Base-by-base conservation (phyloP, 2,797 vertebrate species). In the Pseudocheirus occidentalis region DNA sequence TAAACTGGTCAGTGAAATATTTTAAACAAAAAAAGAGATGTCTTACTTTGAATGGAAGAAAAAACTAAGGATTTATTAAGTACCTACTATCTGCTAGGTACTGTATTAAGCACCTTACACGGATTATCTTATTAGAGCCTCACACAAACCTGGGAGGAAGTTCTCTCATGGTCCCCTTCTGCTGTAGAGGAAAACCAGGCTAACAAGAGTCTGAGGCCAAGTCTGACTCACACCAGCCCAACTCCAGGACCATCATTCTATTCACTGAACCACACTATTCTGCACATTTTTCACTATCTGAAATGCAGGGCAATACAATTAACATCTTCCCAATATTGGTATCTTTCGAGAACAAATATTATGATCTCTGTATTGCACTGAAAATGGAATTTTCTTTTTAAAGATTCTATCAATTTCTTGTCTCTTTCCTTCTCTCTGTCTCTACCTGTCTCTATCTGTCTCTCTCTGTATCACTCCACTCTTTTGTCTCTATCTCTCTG, bases 21-120 rank as follows among this genome's bases (percentile, higher is more conserved):
- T 95, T 95, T 93, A 34, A 16, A n/a, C 50, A 93, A 95, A 93
- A 94, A 95, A 94, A 94, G 5, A 91, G 5, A 94, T 24, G 91
- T 66, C 31, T 55, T 66, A 66, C 34, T 7, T 52, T 91, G 16
- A 31, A 62, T 5, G 31, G 12, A 92, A 73, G 29, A 54, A 92
- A 55, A 62, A 4, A 54, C 87, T 59, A n/a, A 73, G n/a, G 16
- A 73, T 40, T 21, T 40, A 40, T 73, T 40, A 73, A 40, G 29
- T 4, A 34, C 31, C 62, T 73, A n/a, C 34, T 66, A 14, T 34
- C 1, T 73, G 16, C 62, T 0, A 73, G 14, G 34, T 1, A 18
- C 34, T 2, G 1, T n/a, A n/a, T 5, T 73, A n/a, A 18, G 34
- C 1, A 40, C 62, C 21, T 73, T 73, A 21, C 34, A 73, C 18